These are phyloP conservation scores for Heliangelus exortis DNA, from an alignment of 2,797 vertebrate species.

Conservation along the genomic window DNA sequence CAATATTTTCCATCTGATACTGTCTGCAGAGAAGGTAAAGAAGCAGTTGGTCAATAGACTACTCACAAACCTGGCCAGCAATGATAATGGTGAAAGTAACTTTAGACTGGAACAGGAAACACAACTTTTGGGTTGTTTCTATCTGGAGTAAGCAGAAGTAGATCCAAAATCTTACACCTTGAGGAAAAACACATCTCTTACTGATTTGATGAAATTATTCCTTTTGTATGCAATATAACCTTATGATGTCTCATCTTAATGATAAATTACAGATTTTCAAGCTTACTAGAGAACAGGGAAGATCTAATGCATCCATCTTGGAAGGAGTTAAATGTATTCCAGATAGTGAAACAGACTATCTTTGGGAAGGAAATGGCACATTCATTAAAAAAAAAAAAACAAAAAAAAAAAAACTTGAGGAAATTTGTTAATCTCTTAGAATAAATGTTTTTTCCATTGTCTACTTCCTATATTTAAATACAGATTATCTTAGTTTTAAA, in stretches of 20 bases:
- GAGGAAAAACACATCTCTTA: neutral
- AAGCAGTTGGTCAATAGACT: neutral
- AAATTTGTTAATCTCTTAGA: neutral
- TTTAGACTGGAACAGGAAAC: neutral
- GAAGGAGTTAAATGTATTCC: neutral
- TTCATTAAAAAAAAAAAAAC: neutral
- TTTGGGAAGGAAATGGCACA: neutral
- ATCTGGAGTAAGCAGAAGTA: neutral
- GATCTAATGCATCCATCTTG: neutral
- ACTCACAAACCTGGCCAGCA: neutral
- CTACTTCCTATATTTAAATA: conserved; percentile 14
- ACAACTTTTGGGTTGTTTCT: neutral
- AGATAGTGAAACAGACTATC: neutral
- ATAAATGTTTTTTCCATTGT: neutral
- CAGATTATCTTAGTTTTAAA: neutral
- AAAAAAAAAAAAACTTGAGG: neutral
- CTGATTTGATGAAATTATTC: neutral
- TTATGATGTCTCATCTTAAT: neutral
- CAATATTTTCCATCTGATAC: neutral
- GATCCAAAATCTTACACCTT: neutral
- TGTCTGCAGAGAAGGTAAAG: neutral
- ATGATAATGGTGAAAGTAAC: neutral
- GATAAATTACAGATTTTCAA: neutral
- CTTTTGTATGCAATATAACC: neutral
- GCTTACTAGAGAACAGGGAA: neutral